A percentile compares a stretch with the other conserved stretches of the same genome.
These are phyloP conservation scores for Drosophila paulistorum DNA, from an alignment of 1,140 invertebrate genomes.

Conservation along the genomic window DNA sequence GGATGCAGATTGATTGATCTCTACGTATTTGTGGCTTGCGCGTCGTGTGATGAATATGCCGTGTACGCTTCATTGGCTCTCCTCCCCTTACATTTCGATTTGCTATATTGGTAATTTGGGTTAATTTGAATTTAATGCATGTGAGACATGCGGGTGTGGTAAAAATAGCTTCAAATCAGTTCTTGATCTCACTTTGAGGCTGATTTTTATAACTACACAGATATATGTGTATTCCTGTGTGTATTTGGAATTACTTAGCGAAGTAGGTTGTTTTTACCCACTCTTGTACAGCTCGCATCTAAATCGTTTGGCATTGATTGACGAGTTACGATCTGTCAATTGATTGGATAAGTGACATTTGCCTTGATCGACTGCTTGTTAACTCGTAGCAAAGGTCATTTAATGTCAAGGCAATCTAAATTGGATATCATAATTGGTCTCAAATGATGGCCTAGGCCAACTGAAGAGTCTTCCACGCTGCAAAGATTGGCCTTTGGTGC, in stretches of 20 bases:
- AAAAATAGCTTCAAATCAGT: constrained; percentile 1
- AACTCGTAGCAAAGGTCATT: not conserved
- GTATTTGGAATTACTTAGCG: not conserved
- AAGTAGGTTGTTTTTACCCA: constrained; percentile 1
- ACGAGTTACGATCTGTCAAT: constrained; percentile 38
- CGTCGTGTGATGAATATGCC: not conserved
- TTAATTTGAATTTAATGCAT: constrained; percentile 40
- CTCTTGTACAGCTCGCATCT: not conserved
- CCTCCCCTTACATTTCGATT: not conserved
- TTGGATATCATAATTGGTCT: not conserved
- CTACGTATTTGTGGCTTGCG: constrained; percentile 3
- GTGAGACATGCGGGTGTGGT: constrained; percentile 12
- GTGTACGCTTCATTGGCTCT: constrained; percentile 38
- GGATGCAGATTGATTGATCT: constrained; percentile 41
- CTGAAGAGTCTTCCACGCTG: too few species aligned
- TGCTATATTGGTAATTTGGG: constrained; percentile 22
- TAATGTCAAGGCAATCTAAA: not conserved
- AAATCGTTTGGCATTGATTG: constrained; percentile 42
- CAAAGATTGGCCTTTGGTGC: too few species aligned
- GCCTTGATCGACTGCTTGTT: not conserved
- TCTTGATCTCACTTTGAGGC: constrained; percentile 6
- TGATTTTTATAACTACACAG: not conserved
- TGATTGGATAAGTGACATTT: constrained; percentile 30
- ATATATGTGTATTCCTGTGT: too few species aligned
- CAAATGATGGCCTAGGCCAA: not conserved